Evolutionary conservation across 2,113 vertebrate genomes (phyloP).

Genomic region (Pelobates fuscus): DNA sequence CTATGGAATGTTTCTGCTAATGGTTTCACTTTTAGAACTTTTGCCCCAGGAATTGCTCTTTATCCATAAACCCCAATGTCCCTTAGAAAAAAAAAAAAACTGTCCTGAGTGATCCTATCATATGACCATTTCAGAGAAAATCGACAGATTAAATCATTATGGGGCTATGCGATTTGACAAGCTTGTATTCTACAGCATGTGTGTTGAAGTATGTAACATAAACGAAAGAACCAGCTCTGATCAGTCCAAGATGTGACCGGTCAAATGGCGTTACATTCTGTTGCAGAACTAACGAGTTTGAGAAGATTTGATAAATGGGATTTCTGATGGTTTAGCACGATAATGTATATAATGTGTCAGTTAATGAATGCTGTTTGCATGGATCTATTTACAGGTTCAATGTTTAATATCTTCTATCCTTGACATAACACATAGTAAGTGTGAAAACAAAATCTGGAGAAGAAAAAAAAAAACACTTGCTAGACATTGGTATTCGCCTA

Average conservation of each 20-base stretch:
- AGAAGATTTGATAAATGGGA: constrained; percentile 35
- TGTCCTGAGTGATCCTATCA: constrained; percentile 20
- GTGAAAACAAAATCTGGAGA: too few species aligned
- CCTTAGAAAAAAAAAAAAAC: constrained; percentile 25
- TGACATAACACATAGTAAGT: background rate
- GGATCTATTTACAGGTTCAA: background rate
- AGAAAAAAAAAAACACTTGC: too few species aligned
- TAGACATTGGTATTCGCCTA: too few species aligned
- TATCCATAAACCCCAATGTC: too few species aligned
- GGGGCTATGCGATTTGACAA: constrained; percentile 14
- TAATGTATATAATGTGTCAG: constrained; percentile 34
- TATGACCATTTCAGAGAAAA: background rate
- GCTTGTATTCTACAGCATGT: constrained; percentile 31
- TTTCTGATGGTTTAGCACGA: constrained; percentile 34
- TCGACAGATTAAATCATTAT: background rate
- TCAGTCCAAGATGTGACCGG: constrained; percentile 46
- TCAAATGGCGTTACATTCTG: constrained; percentile 19
- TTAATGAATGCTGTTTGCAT: background rate
- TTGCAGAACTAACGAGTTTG: constrained; percentile 12
- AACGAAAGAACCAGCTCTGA: constrained; percentile 32
- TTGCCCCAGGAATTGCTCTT: too few species aligned
- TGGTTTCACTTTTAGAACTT: too few species aligned
- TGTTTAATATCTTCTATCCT: background rate
- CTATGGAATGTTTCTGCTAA: too few species aligned
- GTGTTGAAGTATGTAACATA: constrained; percentile 29